Conservation (phyloP, 2,797 vertebrate species). For the Corythornis leucogaster region DNA sequence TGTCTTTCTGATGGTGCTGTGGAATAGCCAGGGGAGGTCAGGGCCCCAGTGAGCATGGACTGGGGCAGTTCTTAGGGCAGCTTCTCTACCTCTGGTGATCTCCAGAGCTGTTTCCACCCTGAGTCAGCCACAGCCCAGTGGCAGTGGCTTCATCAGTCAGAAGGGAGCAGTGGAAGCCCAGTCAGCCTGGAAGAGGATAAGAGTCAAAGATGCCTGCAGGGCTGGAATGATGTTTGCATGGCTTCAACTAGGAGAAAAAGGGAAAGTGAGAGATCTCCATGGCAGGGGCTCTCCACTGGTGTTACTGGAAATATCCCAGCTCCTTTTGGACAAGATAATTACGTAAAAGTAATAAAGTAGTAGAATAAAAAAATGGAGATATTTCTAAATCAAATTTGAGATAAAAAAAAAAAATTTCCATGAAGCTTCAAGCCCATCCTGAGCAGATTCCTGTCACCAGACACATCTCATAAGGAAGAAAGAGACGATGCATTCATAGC, state of each 20-base stretch:
- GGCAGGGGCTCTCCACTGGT: neutral
- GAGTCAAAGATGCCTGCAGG: neutral
- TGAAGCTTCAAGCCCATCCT: neutral
- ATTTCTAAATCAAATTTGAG: constrained; percentile 3
- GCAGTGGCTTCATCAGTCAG: neutral
- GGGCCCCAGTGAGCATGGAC: neutral
- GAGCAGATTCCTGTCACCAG: neutral
- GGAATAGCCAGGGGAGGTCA: neutral
- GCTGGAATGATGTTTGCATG: neutral
- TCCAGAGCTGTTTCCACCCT: neutral
- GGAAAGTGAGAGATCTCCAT: neutral
- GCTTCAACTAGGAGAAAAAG: neutral
- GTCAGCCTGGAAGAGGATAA: neutral
- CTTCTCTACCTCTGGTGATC: neutral
- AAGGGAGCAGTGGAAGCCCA: neutral
- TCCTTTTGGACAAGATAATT: neutral
- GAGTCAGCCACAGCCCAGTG: neutral
- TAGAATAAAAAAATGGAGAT: neutral
- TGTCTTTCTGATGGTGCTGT: neutral
- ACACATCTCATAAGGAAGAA: constrained; percentile 1
- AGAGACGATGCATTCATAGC: constrained; percentile 5
- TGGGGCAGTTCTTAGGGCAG: fast-evolving
- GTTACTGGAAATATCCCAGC: neutral
- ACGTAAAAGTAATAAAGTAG: neutral
- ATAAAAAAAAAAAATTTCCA: neutral